Percentiles rank a stretch among this genome's conserved stretches.
These are phyloP conservation scores for Aspidiotus destructor DNA, from an alignment of 2,888 invertebrate species.

Conservation along the genomic window DNA sequence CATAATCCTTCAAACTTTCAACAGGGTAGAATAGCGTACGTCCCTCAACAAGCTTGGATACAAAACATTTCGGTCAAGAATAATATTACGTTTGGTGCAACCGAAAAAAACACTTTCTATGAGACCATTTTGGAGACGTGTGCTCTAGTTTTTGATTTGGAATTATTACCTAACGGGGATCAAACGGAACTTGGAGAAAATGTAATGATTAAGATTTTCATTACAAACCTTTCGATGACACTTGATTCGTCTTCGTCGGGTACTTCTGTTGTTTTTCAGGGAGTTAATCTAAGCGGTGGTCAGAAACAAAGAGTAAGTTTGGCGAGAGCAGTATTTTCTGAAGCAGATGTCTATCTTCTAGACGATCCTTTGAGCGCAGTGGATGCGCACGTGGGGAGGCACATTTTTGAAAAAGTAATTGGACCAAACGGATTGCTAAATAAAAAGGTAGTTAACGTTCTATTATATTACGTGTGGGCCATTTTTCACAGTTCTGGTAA, in stretches of 20 bases:
- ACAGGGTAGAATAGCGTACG: slow-evolving; percentile 63
- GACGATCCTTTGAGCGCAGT: slow-evolving; percentile 81
- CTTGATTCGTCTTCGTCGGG: no score
- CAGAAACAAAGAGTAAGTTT: slow-evolving; percentile 85
- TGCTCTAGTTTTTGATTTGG: slow-evolving; percentile 81
- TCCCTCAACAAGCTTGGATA: slow-evolving; percentile 95
- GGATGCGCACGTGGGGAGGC: slow-evolving; percentile 55
- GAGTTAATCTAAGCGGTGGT: slow-evolving; percentile 80
- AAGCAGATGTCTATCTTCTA: slow-evolving; percentile 80
- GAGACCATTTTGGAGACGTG: slow-evolving; percentile 77
- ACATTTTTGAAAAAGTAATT: slow-evolving; percentile 55
- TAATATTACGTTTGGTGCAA: slow-evolving; percentile 83
- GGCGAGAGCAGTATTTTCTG: slow-evolving; percentile 81
- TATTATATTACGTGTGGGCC: no score
- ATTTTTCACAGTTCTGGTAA: no score
- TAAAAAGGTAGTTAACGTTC: slow-evolving; percentile 40
- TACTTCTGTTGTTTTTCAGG: slow-evolving; percentile 42
- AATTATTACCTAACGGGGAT: slow-evolving; percentile 91
- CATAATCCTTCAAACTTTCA: slow-evolving; percentile 8
- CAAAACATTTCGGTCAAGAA: slow-evolving; percentile 88
- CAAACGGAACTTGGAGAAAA: slow-evolving; percentile 80
- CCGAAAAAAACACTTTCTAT: slow-evolving; percentile 60
- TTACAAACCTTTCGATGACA: no score
- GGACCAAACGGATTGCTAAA: slow-evolving; percentile 45
- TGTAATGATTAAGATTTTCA: not conserved